Evolutionary conservation across 2,888 invertebrate species (phyloP), one percentile per base, ranked within the genome.

Genomic region (Encarsia formosa): DNA sequence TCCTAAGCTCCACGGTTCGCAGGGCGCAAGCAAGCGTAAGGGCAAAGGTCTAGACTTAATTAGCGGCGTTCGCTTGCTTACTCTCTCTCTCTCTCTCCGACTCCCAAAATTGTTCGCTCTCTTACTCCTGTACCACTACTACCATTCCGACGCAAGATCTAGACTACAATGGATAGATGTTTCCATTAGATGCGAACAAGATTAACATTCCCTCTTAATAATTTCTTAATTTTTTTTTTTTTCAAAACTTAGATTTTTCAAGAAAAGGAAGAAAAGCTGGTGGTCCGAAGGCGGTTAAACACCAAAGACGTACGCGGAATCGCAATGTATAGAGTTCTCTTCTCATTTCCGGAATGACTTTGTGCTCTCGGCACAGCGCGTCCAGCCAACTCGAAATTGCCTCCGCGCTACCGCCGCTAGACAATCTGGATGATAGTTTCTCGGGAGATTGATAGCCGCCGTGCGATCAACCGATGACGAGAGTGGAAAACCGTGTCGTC

Each of bases 41-140:
- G 26, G 19, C 16, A 31, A 62, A 57, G 58, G 52, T 45, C 54
- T 58, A 59, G 62, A 62, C 63, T 64, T 64, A 65, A 64, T 64
- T 64, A 64, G 62, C 60, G 34, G 37, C 18, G n/a, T 24, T 49
- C 29, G 52, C 55, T 57, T 39, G 55, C 49, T 49, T 42, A 45
- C 32, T 31, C 42, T 47, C 31, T 35, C 19, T 40, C 19, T 9
- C 35, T 31, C 43, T 15, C 32, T 41, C 46, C 15, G 13, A 16
- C 24, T 26, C 26, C 13, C 45, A n/a, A 31, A 50, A 39, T 37
- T 22, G 6, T 24, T 40, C 26, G 37, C 40, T 24, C 8, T 26
- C 16, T 40, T 18, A 20, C 40, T 24, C 8, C 18, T 9, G 37
- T 20, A 13, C 15, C 19, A 11, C 37, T 8, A 20, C 37, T 13